These are phyloP conservation scores for Mastomys coucha DNA, from an alignment of 2,113 vertebrate genomes.

Conservation along the genomic window DNA sequence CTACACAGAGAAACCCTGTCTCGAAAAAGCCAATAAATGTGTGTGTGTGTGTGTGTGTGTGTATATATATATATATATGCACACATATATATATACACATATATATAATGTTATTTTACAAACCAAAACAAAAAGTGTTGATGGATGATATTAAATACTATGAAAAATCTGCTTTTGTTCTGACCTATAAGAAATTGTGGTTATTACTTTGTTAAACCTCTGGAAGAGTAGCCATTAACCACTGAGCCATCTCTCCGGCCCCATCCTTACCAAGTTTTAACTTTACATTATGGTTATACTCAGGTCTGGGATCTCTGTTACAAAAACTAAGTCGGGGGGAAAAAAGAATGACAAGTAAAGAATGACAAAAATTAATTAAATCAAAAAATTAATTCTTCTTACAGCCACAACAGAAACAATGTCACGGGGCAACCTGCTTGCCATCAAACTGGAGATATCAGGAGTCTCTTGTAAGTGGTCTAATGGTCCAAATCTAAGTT, in stretches of 20 bases:
- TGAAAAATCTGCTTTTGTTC: background rate
- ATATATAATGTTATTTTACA: no score
- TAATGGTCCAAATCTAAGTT: background rate
- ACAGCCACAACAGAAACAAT: background rate
- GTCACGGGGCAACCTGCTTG: background rate
- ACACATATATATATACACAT: no score
- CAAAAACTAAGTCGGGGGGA: conserved; percentile 21
- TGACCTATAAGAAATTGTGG: background rate
- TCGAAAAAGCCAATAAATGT: no score
- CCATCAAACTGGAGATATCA: background rate
- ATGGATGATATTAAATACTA: background rate
- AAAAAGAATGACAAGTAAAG: background rate
- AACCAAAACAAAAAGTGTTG: background rate
- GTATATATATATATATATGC: no score
- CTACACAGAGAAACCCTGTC: no score
- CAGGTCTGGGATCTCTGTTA: conserved; percentile 18
- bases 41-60: no score
- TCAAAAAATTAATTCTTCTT: background rate
- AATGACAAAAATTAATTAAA: background rate
- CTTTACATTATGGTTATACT: background rate
- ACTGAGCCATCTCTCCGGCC: no score
- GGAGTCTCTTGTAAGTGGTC: background rate
- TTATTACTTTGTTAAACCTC: background rate
- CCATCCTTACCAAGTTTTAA: conserved; percentile 14
- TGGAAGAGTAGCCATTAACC: no score